These are phyloP conservation scores for Clunio marinus DNA, from an alignment of 2,888 invertebrate species.

Conservation along the genomic window DNA sequence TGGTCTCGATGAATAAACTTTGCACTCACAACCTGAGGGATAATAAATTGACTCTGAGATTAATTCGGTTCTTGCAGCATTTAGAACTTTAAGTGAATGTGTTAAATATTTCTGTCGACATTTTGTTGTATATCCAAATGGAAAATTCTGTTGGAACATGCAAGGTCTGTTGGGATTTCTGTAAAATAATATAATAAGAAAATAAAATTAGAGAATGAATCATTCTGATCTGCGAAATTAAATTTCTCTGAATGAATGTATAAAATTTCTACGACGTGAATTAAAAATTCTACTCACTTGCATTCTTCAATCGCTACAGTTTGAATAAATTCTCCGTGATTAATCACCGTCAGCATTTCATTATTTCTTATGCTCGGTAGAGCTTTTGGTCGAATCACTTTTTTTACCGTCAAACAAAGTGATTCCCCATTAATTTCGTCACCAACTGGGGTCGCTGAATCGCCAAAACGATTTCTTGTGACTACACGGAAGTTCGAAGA, in stretches of 20 bases:
- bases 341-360: neutral
- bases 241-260: too few species aligned
- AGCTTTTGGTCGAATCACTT: neutral
- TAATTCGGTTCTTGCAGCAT: neutral
- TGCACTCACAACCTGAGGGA: slow-evolving; percentile 18
- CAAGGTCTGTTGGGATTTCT: slow-evolving; percentile 1
- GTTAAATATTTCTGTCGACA: slow-evolving; percentile 19
- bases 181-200: neutral
- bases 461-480: neutral
- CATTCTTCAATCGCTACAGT: slow-evolving; percentile 16
- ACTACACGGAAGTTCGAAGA: neutral
- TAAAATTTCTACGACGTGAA: too few species aligned
- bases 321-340: slow-evolving; percentile 23
- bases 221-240: neutral
- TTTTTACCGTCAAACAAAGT: neutral
- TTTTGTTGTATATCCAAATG: neutral
- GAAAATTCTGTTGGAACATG: slow-evolving; percentile 5
- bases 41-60: neutral
- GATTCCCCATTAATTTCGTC: neutral
- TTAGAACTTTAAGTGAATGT: slow-evolving; percentile 11
- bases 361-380: slow-evolving; percentile 4
- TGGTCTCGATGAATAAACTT: neutral
- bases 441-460: neutral
- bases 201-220: neutral
- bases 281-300: slow-evolving; percentile 6